phyloP scores from a whole-genome alignment of 2,113 vertebrate genomes.

The Hippopotamus amphibius region DNA sequence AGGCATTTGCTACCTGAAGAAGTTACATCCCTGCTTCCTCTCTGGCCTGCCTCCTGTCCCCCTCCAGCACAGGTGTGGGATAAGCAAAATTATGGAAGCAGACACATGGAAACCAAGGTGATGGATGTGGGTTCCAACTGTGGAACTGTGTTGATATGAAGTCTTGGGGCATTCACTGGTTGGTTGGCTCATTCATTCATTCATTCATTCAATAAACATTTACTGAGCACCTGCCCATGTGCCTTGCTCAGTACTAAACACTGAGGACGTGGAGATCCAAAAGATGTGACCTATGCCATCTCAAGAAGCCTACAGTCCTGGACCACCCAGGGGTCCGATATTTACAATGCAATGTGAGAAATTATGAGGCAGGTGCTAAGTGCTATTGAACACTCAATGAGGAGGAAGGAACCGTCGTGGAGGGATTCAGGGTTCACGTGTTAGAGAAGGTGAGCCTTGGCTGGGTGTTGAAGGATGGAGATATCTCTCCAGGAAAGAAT shows the following conservation, averaged over 20 bases:
- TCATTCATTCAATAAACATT: not conserved
- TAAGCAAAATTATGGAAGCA: not conserved
- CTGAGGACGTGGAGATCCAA: not conserved
- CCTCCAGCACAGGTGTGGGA: rapidly evolving
- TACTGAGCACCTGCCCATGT: not conserved
- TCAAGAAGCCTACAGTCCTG: not conserved
- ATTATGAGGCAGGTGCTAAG: not conserved
- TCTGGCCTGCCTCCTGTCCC: not conserved
- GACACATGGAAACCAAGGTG: not conserved
- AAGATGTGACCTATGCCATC: not conserved
- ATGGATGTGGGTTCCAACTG: not conserved
- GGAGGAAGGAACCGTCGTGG: not conserved
- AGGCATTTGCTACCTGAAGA: not conserved
- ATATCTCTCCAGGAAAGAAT: not conserved
- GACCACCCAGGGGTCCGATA: not conserved
- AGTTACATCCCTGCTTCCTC: rapidly evolving
- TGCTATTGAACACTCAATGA: not conserved
- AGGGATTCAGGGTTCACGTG: not conserved
- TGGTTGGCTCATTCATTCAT: not conserved
- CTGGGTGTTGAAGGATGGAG: not conserved
- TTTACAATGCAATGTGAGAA: not conserved
- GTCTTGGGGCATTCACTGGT: not conserved
- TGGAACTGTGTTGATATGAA: not conserved
- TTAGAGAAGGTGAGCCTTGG: not conserved
- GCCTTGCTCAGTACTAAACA: not conserved